These are phyloP conservation scores for Muscicapa striata DNA, from an alignment of 2,797 vertebrate species.

Conservation along the genomic window DNA sequence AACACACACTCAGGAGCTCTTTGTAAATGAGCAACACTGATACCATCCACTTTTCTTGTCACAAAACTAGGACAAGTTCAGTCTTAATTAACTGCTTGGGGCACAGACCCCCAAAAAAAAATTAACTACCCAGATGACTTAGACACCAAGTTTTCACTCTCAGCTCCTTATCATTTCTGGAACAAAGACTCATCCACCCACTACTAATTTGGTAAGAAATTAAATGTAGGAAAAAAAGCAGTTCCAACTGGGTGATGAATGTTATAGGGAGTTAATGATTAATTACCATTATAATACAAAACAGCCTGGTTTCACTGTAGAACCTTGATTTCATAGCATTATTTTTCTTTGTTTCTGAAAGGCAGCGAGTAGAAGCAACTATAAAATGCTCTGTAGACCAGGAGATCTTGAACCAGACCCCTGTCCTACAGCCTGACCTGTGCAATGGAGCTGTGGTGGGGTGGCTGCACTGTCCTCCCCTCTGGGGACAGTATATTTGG, in stretches of 20 bases:
- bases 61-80: slow-evolving; percentile 58
- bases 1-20: slow-evolving; percentile 3
- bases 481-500: background rate
- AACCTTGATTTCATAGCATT: background rate
- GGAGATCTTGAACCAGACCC: background rate
- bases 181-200: slow-evolving; percentile 36
- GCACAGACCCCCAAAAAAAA: background rate
- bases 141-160: slow-evolving; percentile 20
- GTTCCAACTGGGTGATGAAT: slow-evolving; percentile 27
- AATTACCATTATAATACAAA: slow-evolving; percentile 40
- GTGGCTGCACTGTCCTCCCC: background rate
- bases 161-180: background rate
- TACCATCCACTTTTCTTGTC: slow-evolving; percentile 25
- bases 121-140: background rate
- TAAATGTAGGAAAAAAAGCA: slow-evolving; percentile 3
- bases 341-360: background rate
- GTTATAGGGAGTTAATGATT: slow-evolving; percentile 46
- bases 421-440: background rate
- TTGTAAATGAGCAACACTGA: slow-evolving; percentile 46
- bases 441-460: accelerated
- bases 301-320: background rate
- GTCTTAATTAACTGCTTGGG: slow-evolving; percentile 47
- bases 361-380: background rate
- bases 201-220: slow-evolving; percentile 46
- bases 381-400: background rate